These are phyloP conservation scores for Panurus biarmicus DNA, from an alignment of 2,113 vertebrate genomes.

Conservation along the genomic window DNA sequence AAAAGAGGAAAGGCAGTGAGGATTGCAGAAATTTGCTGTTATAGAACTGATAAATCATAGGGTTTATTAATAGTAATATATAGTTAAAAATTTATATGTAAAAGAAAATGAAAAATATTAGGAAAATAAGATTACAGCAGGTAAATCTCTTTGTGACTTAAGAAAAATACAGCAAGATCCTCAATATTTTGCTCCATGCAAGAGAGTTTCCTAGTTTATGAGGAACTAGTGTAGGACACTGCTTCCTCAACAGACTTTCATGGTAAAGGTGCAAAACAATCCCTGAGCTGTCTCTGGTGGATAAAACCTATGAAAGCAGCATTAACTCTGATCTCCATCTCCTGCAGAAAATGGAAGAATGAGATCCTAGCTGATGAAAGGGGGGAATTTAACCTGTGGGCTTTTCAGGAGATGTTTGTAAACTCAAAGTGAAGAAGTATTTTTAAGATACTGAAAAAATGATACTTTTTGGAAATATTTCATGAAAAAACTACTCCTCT, in stretches of 20 bases:
- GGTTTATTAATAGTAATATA: background rate
- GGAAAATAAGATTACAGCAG: background rate
- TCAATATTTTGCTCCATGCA: background rate
- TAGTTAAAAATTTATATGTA: background rate
- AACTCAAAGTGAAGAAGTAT: background rate
- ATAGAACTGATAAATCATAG: background rate
- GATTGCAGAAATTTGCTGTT: background rate
- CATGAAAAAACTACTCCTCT: fast-evolving
- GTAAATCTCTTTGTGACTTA: background rate
- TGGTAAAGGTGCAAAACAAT: background rate
- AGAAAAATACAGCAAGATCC: background rate
- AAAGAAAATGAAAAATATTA: background rate
- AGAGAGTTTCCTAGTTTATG: background rate
- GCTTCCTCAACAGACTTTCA: background rate
- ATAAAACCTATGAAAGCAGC: background rate
- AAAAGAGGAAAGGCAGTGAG: background rate
- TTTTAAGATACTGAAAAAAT: background rate
- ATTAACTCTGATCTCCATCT: background rate
- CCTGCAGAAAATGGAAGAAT: background rate
- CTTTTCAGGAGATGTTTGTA: background rate
- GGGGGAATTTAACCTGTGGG: fast-evolving
- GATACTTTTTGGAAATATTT: background rate
- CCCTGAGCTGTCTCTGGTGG: background rate
- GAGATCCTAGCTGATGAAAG: background rate
- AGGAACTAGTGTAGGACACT: background rate